Evolutionary conservation across 92 coral and sea anemone species (phyloP), one percentile per base, ranked within the genome.

Genomic region (Zoanthus solanderi): DNA sequence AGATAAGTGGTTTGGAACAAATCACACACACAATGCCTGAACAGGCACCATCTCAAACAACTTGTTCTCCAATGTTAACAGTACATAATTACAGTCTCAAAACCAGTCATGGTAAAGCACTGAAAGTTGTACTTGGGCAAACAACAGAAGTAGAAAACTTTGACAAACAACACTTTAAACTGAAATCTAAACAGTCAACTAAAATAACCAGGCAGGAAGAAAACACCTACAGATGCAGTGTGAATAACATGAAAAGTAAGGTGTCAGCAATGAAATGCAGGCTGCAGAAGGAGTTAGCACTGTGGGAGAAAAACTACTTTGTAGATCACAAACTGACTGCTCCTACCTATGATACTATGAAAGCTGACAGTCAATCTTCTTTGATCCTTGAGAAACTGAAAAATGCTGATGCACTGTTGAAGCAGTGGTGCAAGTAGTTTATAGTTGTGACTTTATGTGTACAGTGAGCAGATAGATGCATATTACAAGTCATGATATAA

Each of bases 91-190:
- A 32, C 90, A 54, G 73, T 47, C 71, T 78, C 11, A 72, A 79
- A 73, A 88, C 58, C 58, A 48, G 71, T 10, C 84, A 67, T 87
- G 61, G 85, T 0, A 87, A 87, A 65, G 90, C 90, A 13, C 16
- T 78, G 37, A 61, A 58, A 66, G 18, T 69, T 16, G 42, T 87
- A 46, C 75, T 78, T 71, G 89, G 84, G 6, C 89, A 42, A 47
- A 66, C 90, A 45, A 34, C 72, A 78, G 78, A 87, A 30, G 67
- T 87, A 3, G 84, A 56, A 78, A 75, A 29, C 34, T 46, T 78
- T 23, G 90, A 87, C 58, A 87, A 73, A 32, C 11, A 29, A 87
- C 86, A 87, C 83, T 61, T 57, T 28, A 44, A 65, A 69, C 46
- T 87, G 52, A 87, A 87, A 78, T 53, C 76, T n/a, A 78, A 60